Base-by-base conservation (phyloP, 64 coral and sea anemone genomes). In the Pocillopora verrucosa region DNA sequence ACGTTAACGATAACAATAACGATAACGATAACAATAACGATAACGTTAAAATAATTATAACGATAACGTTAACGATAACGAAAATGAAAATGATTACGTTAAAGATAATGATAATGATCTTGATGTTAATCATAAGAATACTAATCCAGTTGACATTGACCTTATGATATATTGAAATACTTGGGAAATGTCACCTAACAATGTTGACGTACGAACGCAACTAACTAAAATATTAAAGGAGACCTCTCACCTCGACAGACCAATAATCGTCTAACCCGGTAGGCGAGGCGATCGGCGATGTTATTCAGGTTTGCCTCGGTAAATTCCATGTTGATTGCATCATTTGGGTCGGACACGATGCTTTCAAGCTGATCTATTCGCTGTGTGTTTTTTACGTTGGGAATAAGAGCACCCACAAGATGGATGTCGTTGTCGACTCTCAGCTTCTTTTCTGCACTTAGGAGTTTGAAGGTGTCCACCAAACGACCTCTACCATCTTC, bases 301-400 rank as follows among this genome's bases (percentile, higher is more conserved):
- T 60, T 19, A 13, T 90, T 16, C 82, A 16, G 16, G 4, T 24
- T 74, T 3, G 16, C 24, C 19, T 15, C 16, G 14, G 16, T 22
- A 22, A 36, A 36, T 20, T 59, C 72, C 2, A 59, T 57, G n/a
- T 90, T 38, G 36, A 90, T 60, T 9, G 78, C 88, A 16, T 90
- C 78, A 9, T 20, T 22, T 82, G 26, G 56, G 4, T 90, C 78
- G 13, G 88, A 82, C n/a, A 61, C 88, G 16, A 90, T 37, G 26
- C 78, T 34, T 74, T 90, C 57, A 4, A 90, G 78, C 58, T 82
- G 78, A 20, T 90, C 51, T 74, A 90, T 60, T 75, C 78, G 65
- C 74, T 56, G 78, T 6, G 65, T 36, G 14, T 59, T 19, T 0
- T 72, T 11, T 9, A n/a, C 73, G 10, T 65, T 83, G 58, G 78